phyloP scores from a whole-genome alignment of 1,140 invertebrate species.

The Scaptomyza pallida region DNA sequence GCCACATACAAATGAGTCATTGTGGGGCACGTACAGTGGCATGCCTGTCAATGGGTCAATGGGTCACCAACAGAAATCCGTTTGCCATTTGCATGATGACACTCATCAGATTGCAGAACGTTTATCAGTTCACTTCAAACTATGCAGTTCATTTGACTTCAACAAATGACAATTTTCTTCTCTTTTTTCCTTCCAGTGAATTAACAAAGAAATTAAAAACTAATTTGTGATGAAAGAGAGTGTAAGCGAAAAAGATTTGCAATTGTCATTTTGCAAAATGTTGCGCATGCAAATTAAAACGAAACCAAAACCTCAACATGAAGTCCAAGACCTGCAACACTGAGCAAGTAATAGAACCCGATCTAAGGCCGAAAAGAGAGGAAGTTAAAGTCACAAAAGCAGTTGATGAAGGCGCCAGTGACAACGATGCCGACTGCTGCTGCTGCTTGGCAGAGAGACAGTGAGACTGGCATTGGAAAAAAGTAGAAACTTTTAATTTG shows the following conservation, averaged over 20 bases:
- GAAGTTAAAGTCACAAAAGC: slow-evolving; percentile 44
- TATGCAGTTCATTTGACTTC: slow-evolving; percentile 4
- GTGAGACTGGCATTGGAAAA: slow-evolving; percentile 13
- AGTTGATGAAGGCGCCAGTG: slow-evolving; percentile 52
- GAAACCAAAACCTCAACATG: slow-evolving; percentile 12
- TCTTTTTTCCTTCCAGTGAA: no score
- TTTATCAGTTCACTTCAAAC: not conserved
- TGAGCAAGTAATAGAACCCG: not conserved
- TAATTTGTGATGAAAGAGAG: slow-evolving; percentile 55
- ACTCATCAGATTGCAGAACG: not conserved
- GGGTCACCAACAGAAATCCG: slow-evolving; percentile 45
- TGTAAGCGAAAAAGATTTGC: slow-evolving; percentile 43
- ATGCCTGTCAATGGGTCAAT: slow-evolving; percentile 69
- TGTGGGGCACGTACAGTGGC: slow-evolving; percentile 57
- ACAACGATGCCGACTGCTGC: slow-evolving; percentile 57
- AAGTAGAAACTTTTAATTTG: slow-evolving; percentile 82
- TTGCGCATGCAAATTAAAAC: slow-evolving; percentile 62
- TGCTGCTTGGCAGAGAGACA: slow-evolving; percentile 31
- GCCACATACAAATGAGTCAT: slow-evolving; percentile 77
- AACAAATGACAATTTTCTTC: slow-evolving; percentile 36
- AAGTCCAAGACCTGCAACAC: not conserved
- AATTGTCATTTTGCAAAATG: slow-evolving; percentile 69
- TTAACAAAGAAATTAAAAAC: slow-evolving; percentile 77
- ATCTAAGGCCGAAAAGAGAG: not conserved
- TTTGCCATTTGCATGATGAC: not conserved